Evolutionary conservation across 2,797 vertebrate genomes (phyloP).

Genomic region (Gila robusta): DNA sequence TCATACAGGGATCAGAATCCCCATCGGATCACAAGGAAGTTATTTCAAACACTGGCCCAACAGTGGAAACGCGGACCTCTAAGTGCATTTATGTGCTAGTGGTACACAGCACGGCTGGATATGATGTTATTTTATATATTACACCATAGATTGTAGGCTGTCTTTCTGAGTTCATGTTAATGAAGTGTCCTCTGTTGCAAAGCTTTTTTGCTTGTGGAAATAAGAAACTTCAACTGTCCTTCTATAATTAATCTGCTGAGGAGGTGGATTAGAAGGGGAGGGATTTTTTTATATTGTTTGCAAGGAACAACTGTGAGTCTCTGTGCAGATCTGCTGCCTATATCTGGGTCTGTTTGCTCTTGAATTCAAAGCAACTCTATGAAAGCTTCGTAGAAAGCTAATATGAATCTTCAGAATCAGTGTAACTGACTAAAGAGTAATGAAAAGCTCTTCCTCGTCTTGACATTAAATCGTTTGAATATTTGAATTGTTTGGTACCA

Average conservation of each 20-base stretch:
- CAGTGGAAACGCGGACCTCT: not conserved
- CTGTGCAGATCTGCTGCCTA: conserved; percentile 70
- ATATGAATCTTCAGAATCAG: too few relatives aligned
- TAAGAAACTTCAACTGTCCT: not conserved
- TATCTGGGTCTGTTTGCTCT: conserved; percentile 46
- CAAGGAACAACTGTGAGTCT: conserved; percentile 72
- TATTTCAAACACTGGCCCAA: too few relatives aligned
- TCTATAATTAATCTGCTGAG: conserved; percentile 44
- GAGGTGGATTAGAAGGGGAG: conserved; percentile 68
- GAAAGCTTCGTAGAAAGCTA: too few relatives aligned
- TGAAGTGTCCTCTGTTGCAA: not conserved
- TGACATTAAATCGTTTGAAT: too few relatives aligned
- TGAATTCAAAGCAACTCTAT: too few relatives aligned
- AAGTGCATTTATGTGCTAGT: not conserved
- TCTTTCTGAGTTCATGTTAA: not conserved
- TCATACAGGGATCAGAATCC: too few relatives aligned
- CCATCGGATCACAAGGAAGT: too few relatives aligned
- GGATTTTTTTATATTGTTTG: conserved; percentile 59
- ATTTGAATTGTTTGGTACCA: too few relatives aligned
- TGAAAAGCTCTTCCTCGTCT: too few relatives aligned
- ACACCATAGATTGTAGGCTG: not conserved
- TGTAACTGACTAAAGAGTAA: too few relatives aligned
- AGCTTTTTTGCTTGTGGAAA: conserved; percentile 12
- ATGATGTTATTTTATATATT: not conserved
- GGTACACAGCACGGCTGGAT: not conserved